These are phyloP conservation scores for Haemorhous mexicanus DNA, from an alignment of 2,113 vertebrate species.

Conservation along the genomic window DNA sequence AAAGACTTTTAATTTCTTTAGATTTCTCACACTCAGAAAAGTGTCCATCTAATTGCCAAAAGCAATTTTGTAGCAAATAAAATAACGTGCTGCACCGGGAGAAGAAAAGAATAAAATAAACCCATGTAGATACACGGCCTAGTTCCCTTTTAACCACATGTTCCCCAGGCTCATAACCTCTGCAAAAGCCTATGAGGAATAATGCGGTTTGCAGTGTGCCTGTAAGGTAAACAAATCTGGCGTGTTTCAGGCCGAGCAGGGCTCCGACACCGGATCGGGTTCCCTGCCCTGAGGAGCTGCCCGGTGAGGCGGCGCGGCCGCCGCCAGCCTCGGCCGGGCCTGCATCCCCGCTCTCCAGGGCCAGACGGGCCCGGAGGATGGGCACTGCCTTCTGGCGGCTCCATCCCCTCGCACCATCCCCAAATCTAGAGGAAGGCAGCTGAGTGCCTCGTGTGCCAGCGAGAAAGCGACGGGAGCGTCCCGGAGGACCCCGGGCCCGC, in stretches of 20 bases:
- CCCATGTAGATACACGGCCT: background rate
- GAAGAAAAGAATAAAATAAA: slow-evolving; percentile 22
- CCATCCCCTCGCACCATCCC: accelerated
- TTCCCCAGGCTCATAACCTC: background rate
- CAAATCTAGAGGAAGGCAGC: accelerated
- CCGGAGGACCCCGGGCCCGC: background rate
- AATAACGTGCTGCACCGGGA: background rate
- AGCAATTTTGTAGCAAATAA: background rate
- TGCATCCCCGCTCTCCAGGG: accelerated
- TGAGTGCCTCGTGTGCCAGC: accelerated
- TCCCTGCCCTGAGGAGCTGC: background rate
- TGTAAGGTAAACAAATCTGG: background rate
- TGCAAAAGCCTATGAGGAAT: background rate
- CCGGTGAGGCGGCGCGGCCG: too few species aligned
- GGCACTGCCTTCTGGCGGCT: accelerated
- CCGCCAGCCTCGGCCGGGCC: accelerated
- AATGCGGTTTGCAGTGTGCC: background rate
- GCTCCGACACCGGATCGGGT: background rate
- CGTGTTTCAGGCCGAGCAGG: background rate
- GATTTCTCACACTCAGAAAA: background rate
- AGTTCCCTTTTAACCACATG: slow-evolving; percentile 16
- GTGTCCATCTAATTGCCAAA: background rate
- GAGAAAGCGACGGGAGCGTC: background rate
- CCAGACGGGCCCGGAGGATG: accelerated
- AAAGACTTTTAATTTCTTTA: background rate